A percentile compares a stretch with the other conserved stretches of the same genome.
These are phyloP conservation scores for Uria lomvia DNA, from an alignment of 2,113 vertebrate genomes.

Conservation along the genomic window DNA sequence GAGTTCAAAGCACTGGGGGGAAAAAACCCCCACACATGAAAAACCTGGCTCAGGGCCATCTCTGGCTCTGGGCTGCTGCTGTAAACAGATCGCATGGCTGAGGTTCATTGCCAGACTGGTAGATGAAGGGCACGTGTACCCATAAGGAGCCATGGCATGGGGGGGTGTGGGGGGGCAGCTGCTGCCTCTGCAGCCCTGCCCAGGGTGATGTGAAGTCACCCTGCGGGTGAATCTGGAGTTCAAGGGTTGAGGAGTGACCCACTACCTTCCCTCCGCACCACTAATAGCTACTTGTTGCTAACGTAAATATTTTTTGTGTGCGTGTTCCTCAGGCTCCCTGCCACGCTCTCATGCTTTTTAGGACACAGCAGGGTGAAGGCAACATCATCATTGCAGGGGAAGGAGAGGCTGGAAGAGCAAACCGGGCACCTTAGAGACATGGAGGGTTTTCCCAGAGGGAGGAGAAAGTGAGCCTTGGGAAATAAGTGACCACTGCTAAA, in stretches of 20 bases:
- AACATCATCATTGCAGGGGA: fast-evolving
- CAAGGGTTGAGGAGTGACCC: background rate
- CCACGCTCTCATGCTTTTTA: background rate
- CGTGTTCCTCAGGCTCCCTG: background rate
- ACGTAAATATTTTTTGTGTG: background rate
- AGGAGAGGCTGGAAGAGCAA: background rate
- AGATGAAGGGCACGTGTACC: constrained; percentile 15
- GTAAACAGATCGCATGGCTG: background rate
- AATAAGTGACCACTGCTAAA: background rate
- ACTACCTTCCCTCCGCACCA: background rate
- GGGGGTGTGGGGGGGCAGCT: background rate
- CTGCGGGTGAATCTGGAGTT: background rate
- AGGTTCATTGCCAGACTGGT: constrained; percentile 14
- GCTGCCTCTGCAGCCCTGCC: background rate
- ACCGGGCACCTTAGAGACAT: background rate
- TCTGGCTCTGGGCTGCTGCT: constrained; percentile 8
- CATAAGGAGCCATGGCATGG: background rate
- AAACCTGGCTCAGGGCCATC: background rate
- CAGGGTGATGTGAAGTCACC: background rate
- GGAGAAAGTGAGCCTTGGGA: background rate
- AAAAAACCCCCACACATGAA: background rate
- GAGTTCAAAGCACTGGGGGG: background rate
- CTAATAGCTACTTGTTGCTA: background rate
- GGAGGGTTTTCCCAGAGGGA: background rate
- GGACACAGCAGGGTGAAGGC: background rate